A percentile compares a stretch with the other conserved stretches of the same genome.
phyloP scores from a whole-genome alignment of 2,797 vertebrate genomes.

The Sylvilagus floridanus region DNA sequence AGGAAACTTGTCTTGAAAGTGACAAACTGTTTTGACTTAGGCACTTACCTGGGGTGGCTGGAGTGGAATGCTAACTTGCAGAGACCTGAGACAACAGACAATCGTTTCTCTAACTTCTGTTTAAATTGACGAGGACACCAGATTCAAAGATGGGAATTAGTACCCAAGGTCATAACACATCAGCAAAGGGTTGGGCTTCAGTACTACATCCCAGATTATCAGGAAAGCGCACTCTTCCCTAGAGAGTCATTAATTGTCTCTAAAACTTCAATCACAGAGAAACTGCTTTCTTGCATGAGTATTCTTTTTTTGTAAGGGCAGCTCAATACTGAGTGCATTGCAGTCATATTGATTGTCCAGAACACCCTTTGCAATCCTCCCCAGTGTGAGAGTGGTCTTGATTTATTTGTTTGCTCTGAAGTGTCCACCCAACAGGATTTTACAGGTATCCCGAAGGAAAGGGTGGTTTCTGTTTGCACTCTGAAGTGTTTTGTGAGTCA shows the following conservation, averaged over 20 bases:
- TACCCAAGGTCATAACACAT: neutral
- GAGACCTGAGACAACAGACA: neutral
- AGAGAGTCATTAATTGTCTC: constrained; percentile 1
- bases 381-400: neutral
- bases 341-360: neutral
- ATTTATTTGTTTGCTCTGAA: neutral
- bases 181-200: neutral
- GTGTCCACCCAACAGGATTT: neutral
- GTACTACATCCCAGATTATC: neutral
- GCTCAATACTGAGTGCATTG: neutral
- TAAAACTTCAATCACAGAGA: neutral
- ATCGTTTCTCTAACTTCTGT: neutral
- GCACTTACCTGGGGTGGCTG: neutral
- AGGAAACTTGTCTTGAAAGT: neutral
- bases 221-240: neutral
- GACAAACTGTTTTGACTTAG: neutral
- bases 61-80: neutral
- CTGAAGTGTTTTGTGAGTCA: neutral
- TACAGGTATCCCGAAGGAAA: constrained; percentile 4
- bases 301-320: neutral
- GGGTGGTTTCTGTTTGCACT: neutral
- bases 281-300: neutral
- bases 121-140: neutral
- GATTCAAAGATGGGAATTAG: neutral
- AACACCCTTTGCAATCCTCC: neutral